These are phyloP conservation scores for Lordiphosa collinella DNA, from an alignment of 1,140 invertebrate species.

Conservation along the genomic window DNA sequence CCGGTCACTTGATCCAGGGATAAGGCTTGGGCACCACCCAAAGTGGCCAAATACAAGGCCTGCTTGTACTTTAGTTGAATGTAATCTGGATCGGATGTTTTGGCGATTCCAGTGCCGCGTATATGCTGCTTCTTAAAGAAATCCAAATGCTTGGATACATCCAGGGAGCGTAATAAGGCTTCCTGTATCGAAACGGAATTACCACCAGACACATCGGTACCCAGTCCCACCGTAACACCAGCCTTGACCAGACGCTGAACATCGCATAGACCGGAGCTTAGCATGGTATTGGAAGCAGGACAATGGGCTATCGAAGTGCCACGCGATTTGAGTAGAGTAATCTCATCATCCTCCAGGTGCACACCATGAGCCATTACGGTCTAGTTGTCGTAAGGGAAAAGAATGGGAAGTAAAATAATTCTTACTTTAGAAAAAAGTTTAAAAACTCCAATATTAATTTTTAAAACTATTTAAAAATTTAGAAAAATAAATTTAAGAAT, in stretches of 20 bases:
- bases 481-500: too few relatives aligned
- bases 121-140: slow-evolving; percentile 78
- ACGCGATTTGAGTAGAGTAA: slow-evolving; percentile 83
- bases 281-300: slow-evolving; percentile 90
- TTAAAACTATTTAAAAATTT: too few relatives aligned
- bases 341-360: slow-evolving; percentile 86
- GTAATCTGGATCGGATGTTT: slow-evolving; percentile 40
- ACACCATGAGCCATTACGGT: slow-evolving; percentile 90
- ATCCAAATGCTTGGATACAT: slow-evolving; percentile 86
- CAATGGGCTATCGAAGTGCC: slow-evolving; percentile 89
- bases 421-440: too few relatives aligned
- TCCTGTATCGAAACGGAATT: slow-evolving; percentile 88
- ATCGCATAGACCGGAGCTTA: slow-evolving; percentile 92
- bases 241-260: slow-evolving; percentile 83
- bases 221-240: slow-evolving; percentile 89
- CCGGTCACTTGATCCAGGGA: slow-evolving; percentile 87
- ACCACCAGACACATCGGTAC: slow-evolving; percentile 93
- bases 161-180: slow-evolving; percentile 86
- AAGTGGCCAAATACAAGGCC: slow-evolving; percentile 90
- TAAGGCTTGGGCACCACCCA: slow-evolving; percentile 91
- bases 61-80: slow-evolving; percentile 86
- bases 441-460: too few relatives aligned
- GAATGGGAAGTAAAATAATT: too few relatives aligned
- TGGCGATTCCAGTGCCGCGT: slow-evolving; percentile 40
- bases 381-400: slow-evolving; percentile 43